Conservation (phyloP, 2,888 invertebrate species). For the Ypsolopha scabrella region DNA sequence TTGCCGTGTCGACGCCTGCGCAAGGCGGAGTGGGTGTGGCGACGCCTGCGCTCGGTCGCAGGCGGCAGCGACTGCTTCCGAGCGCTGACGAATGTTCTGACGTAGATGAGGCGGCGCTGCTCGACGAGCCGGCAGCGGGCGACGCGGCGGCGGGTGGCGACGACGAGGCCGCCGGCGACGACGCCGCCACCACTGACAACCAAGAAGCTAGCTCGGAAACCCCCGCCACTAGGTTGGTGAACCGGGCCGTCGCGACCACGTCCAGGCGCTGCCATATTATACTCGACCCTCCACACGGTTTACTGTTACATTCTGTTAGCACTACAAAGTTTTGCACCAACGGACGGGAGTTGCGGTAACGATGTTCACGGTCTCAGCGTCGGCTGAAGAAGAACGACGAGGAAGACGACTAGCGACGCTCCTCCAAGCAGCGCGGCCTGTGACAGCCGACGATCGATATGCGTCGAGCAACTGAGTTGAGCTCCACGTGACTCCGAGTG, state of each 20-base stretch:
- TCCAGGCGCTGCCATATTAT: constrained; percentile 40
- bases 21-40: constrained; percentile 43
- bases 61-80: constrained; percentile 21
- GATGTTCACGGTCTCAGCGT: no score
- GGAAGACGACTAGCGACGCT: background rate
- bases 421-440: constrained; percentile 8
- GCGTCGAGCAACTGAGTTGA: background rate
- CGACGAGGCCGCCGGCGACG: constrained; percentile 11
- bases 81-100: constrained; percentile 26
- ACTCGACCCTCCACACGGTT: constrained; percentile 4
- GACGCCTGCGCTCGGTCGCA: constrained; percentile 48
- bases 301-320: constrained; percentile 33
- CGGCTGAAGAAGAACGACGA: background rate
- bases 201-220: constrained; percentile 53
- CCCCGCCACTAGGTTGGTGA: constrained; percentile 60
- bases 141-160: constrained; percentile 30
- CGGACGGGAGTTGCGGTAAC: background rate
- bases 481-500: background rate
- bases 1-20: background rate
- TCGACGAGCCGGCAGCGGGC: constrained; percentile 15
- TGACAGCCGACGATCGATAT: background rate
- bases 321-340: constrained; percentile 69
- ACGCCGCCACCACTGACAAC: constrained; percentile 22
- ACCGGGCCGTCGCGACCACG: constrained; percentile 16
- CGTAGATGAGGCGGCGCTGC: constrained; percentile 50